Evolutionary conservation across 2,888 invertebrate species (phyloP), one percentile per base, ranked within the genome.

Genomic region (Phalera bucephala): DNA sequence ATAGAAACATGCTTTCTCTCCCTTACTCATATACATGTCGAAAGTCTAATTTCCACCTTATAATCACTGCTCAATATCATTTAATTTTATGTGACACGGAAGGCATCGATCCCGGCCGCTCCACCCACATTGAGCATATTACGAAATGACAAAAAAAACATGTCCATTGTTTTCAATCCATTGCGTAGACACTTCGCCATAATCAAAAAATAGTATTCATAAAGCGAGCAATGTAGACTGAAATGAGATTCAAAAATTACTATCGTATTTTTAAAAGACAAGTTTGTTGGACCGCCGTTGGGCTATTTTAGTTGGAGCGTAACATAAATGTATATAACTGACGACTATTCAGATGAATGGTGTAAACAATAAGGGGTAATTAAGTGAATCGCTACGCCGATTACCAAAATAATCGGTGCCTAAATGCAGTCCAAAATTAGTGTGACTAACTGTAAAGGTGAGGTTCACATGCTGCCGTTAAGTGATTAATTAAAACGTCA

Each of bases 391-490:
- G 68, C 64, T 69, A 58, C 56, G 60, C 63, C 62, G 63, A 74
- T 81, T 75, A 69, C 64, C 43, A 62, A 73, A 75, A 73, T 78
- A 76, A 82, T 78, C 74, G 64, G 44, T 51, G 65, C 49, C 64
- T 72, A 73, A 82, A 78, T 75, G 73, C 58, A 67, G 64, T 76
- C 73, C 52, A 64, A 75, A 83, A 84, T 80, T 74, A 77, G 81
- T 71, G 70, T 69, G 68, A 73, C 70, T 66, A 53, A 61, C 46
- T 57, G 45, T 42, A 17, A 15, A 27, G 31, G 38, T 40, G 34
- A 1, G 52, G 80, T 36, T 77, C 64, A 82, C 77, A 82, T 80
- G 73, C 3, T 10, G 28, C n/a, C 40, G 34, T 35, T 19, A 13
- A 1, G 13, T 5, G 8, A 26, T 26, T 2, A 2, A 10, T 22